Percentiles rank a stretch among this genome's conserved stretches.
Evolutionary conservation across 1,140 invertebrate species (phyloP).

Genomic region (Ips typographus): DNA sequence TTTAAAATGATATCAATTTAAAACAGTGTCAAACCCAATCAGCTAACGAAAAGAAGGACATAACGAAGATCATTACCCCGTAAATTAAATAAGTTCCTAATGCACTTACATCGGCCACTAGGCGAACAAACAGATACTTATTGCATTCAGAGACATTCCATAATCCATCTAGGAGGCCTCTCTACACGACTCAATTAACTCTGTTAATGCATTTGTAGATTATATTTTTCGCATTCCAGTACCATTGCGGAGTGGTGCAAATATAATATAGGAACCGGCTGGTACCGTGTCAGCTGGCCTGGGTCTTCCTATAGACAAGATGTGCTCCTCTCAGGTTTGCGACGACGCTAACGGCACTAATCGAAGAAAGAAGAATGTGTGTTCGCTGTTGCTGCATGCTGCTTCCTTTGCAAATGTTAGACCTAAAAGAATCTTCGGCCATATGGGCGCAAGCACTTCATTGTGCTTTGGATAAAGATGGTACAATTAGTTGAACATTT

Average conservation of each 20-base stretch:
- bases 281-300: slow-evolving; percentile 26
- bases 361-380: slow-evolving; percentile 18
- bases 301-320: slow-evolving; percentile 35
- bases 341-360: slow-evolving; percentile 24
- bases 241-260: slow-evolving; percentile 12
- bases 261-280: slow-evolving; percentile 14
- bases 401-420: slow-evolving; percentile 23
- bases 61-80: no score
- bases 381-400: slow-evolving; percentile 4
- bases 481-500: neutral
- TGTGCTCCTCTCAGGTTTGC: slow-evolving; percentile 10
- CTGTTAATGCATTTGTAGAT: slow-evolving; percentile 30
- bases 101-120: no score
- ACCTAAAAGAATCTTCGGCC: slow-evolving; percentile 5
- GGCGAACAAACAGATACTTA: no score
- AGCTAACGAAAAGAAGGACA: no score
- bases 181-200: slow-evolving; percentile 21
- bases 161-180: slow-evolving; percentile 9
- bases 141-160: slow-evolving; percentile 6
- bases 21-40: no score
- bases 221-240: slow-evolving; percentile 32
- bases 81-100: no score
- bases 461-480: neutral
- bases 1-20: no score
- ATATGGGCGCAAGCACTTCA: slow-evolving; percentile 3